Conservation (phyloP, 2,113 vertebrate species). For the Saccopteryx leptura region DNA sequence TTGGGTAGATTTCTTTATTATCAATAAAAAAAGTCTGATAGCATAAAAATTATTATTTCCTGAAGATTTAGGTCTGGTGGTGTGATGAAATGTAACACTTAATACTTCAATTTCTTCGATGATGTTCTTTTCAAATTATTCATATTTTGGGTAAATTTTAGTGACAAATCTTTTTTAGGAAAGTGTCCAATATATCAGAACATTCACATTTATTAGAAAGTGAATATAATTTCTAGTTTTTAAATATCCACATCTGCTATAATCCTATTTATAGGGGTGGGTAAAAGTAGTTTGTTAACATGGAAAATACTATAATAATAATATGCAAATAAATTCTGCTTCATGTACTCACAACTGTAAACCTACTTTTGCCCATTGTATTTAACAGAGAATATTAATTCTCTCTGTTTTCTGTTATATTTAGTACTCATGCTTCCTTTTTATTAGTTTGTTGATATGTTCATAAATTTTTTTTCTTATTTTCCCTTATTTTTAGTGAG, state of each 20-base stretch:
- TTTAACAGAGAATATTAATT: background rate
- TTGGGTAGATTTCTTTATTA: background rate
- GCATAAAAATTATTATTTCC: background rate
- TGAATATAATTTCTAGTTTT: background rate
- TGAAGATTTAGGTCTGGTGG: background rate
- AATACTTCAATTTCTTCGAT: background rate
- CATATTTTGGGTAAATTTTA: background rate
- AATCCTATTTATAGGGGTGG: background rate
- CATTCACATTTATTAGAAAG: background rate
- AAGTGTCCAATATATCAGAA: background rate
- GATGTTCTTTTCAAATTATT: background rate
- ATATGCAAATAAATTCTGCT: no score
- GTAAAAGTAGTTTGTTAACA: no score
- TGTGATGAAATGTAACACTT: background rate
- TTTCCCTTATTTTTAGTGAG: no score
- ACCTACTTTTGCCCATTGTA: no score
- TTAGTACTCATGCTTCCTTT: background rate
- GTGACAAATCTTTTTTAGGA: background rate
- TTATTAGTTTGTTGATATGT: background rate
- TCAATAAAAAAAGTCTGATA: background rate
- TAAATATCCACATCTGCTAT: background rate
- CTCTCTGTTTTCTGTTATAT: background rate
- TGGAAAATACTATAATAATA: no score
- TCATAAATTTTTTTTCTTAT: background rate
- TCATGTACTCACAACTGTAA: no score